phyloP scores from a whole-genome alignment of 2,797 vertebrate species.

The Enteromius anoplus region DNA sequence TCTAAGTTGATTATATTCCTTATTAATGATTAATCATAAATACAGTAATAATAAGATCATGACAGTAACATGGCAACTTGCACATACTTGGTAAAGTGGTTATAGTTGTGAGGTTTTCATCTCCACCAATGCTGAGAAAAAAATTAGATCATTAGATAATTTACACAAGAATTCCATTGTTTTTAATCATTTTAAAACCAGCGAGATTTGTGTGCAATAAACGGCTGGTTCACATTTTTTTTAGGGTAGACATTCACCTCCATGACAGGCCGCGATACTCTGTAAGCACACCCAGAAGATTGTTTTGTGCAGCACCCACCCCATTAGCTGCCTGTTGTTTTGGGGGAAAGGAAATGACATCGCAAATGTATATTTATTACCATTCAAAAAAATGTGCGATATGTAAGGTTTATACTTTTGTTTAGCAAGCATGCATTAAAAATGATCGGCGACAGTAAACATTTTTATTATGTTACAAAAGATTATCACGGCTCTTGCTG shows the following conservation, averaged over 20 bases:
- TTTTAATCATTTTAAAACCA: not conserved
- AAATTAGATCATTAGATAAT: not conserved
- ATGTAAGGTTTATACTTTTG: not conserved
- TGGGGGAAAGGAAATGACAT: conserved; percentile 53
- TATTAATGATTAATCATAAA: conserved; percentile 2
- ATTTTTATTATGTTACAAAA: not conserved
- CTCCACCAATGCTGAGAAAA: conserved; percentile 87
- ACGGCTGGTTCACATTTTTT: not conserved
- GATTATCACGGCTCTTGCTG: not conserved
- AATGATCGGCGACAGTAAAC: not conserved
- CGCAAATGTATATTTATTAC: not conserved
- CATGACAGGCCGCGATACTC: conserved; percentile 91
- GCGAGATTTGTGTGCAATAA: not conserved
- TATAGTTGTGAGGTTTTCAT: conserved; percentile 77
- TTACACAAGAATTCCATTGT: not conserved
- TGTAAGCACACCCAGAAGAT: conserved; percentile 74
- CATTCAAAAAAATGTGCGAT: not conserved
- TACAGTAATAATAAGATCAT: not conserved
- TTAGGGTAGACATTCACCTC: conserved; percentile 75
- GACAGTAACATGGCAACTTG: not conserved
- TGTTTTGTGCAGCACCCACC: conserved; percentile 76
- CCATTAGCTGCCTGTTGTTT: conserved; percentile 86
- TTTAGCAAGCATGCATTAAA: not conserved
- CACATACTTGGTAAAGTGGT: conserved; percentile 93
- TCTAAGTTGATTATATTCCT: not conserved